phyloP scores from a whole-genome alignment of 1,140 invertebrate species.

The Pseudomyrmex gracilis region DNA sequence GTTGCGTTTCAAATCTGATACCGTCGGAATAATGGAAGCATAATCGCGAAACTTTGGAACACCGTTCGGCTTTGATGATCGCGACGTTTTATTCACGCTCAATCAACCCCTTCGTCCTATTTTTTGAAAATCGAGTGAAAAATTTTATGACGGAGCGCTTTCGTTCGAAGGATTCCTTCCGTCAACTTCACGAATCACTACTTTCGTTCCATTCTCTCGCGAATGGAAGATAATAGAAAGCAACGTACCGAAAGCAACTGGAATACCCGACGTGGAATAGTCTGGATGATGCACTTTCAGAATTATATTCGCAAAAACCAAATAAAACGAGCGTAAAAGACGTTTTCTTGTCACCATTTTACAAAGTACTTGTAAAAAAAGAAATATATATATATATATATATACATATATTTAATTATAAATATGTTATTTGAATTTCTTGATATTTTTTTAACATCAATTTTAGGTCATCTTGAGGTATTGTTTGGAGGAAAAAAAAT shows the following conservation, averaged over 20 bases:
- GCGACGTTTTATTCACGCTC: slow-evolving; percentile 52
- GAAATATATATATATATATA: no score
- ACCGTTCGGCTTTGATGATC: background rate
- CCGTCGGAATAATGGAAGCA: slow-evolving; percentile 38
- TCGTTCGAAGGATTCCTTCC: slow-evolving; percentile 24
- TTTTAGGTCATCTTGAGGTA: background rate
- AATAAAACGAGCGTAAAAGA: no score
- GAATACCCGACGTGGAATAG: background rate
- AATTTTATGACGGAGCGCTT: slow-evolving; percentile 30
- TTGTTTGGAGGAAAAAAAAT: background rate
- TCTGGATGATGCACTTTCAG: background rate
- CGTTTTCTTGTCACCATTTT: no score
- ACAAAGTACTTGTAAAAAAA: no score
- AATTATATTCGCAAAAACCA: background rate
- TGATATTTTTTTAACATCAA: no score
- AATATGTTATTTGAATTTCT: no score
- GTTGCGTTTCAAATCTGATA: slow-evolving; percentile 59
- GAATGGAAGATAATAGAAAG: slow-evolving; percentile 43
- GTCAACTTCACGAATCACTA: slow-evolving; percentile 50
- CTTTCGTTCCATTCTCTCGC: slow-evolving; percentile 2
- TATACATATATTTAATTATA: no score
- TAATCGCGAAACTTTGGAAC: slow-evolving; percentile 49
- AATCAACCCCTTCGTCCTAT: slow-evolving; percentile 20
- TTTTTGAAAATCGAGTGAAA: slow-evolving; percentile 43
- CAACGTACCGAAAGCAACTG: slow-evolving; percentile 46